A percentile compares a stretch with the other conserved stretches of the same genome.
These are phyloP conservation scores for Perizoma flavofasciatum DNA, from an alignment of 2,888 invertebrate species.

Conservation along the genomic window DNA sequence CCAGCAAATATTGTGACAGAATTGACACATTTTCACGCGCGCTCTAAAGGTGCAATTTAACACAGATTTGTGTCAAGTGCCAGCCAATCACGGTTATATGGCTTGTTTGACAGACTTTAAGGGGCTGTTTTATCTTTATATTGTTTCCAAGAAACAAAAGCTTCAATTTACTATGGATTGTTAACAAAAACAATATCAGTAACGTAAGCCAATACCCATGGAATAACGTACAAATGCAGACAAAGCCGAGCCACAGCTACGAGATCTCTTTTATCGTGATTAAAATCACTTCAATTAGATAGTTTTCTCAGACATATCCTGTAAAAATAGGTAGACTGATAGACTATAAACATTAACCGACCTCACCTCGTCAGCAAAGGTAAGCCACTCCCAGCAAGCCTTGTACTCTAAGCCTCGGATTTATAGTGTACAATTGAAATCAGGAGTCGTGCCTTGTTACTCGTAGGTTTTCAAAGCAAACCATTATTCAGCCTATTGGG, in stretches of 20 bases:
- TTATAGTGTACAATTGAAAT: constrained; percentile 46
- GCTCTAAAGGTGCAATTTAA: constrained; percentile 30
- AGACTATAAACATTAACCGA: constrained; percentile 49
- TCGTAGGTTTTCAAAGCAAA: constrained; percentile 40
- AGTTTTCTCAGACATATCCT: constrained; percentile 12
- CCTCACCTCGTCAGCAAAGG: constrained; percentile 56
- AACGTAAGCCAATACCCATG: too few species aligned
- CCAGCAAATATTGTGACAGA: constrained; percentile 43
- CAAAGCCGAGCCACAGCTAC: too few species aligned
- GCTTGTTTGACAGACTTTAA: constrained; percentile 17
- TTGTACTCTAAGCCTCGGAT: constrained; percentile 49
- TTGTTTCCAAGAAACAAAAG: not conserved
- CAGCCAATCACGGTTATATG: constrained; percentile 19
- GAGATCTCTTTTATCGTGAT: not conserved
- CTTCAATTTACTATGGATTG: too few species aligned
- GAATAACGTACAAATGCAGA: too few species aligned
- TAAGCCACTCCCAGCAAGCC: constrained; percentile 54
- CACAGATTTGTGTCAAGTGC: constrained; percentile 29
- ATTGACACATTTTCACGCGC: constrained; percentile 48
- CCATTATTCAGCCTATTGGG: constrained; percentile 46
- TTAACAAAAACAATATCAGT: too few species aligned
- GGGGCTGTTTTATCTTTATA: not conserved
- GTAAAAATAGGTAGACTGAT: constrained; percentile 9
- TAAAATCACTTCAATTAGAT: not conserved
- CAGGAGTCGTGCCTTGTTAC: constrained; percentile 60